A percentile compares a stretch with the other conserved stretches of the same genome.
These are phyloP conservation scores for Pissodes strobi DNA, from an alignment of 1,140 invertebrate species.

Conservation along the genomic window DNA sequence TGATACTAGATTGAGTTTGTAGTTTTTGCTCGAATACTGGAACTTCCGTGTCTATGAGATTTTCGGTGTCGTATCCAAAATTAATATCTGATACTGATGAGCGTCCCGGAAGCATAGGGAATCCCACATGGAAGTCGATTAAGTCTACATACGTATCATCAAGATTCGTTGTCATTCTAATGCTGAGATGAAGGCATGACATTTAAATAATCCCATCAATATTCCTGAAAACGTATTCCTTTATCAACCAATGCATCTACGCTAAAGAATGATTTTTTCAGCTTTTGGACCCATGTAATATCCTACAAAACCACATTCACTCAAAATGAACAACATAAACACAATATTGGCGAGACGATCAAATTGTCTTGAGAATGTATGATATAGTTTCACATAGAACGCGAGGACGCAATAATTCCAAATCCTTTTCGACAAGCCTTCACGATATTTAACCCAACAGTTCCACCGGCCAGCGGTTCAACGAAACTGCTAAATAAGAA, in stretches of 20 bases:
- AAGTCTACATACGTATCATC: conserved; percentile 34
- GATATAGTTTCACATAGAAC: background rate
- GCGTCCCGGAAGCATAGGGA: conserved; percentile 36
- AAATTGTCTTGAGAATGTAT: no score
- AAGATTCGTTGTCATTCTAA: conserved; percentile 4
- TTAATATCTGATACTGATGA: background rate
- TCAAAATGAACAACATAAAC: no score
- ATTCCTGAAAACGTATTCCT: no score
- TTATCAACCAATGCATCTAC: no score
- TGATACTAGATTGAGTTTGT: conserved; percentile 31
- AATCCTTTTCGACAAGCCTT: background rate
- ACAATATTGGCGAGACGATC: no score
- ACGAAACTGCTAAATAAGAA: no score
- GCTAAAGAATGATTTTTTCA: no score
- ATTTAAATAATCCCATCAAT: no score
- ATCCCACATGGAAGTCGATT: conserved; percentile 48
- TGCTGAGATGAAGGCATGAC: conserved; percentile 15
- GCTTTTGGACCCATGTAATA: no score
- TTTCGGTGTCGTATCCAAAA: conserved; percentile 38
- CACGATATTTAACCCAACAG: background rate
- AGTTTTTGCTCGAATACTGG: conserved; percentile 48
- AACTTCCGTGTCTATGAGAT: conserved; percentile 50
- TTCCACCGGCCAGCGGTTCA: conserved; percentile 1
- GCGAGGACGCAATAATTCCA: background rate
- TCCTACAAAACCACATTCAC: no score